Evolutionary conservation across 2,888 invertebrate genomes (phyloP).

Genomic region (Diaphora mendica): DNA sequence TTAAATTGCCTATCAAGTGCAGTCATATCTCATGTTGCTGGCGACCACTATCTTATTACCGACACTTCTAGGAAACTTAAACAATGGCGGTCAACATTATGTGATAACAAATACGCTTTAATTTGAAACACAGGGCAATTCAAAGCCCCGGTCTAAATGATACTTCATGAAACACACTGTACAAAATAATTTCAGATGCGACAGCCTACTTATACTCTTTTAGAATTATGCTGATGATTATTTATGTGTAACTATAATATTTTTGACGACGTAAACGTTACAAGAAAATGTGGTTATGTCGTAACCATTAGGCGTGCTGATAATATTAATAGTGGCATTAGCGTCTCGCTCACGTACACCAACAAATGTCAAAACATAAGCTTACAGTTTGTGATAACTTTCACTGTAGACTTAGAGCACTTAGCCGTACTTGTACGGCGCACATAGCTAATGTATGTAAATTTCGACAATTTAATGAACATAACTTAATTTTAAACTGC

Average conservation of each 20-base stretch:
- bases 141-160: neutral
- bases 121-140: neutral
- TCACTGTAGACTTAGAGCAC: conserved; percentile 62
- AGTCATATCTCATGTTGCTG: neutral
- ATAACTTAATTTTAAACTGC: no score
- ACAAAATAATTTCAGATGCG: conserved; percentile 43
- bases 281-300: conserved; percentile 35
- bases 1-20: neutral
- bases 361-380: conserved; percentile 64
- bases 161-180: conserved; percentile 24
- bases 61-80: conserved; percentile 13
- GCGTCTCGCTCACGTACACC: conserved; percentile 59
- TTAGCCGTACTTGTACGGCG: neutral
- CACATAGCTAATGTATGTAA: conserved; percentile 5
- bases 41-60: conserved; percentile 3
- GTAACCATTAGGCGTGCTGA: conserved; percentile 39
- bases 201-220: conserved; percentile 24
- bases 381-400: conserved; percentile 65
- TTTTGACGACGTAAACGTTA: conserved; percentile 29
- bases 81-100: conserved; percentile 5
- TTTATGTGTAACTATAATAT: conserved; percentile 34
- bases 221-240: conserved; percentile 16
- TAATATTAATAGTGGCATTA: conserved; percentile 50
- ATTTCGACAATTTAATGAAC: conserved; percentile 1
- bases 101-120: neutral